These are phyloP conservation scores for Macrostomum cliftonense DNA, from an alignment of 2,888 invertebrate genomes.

Conservation along the genomic window DNA sequence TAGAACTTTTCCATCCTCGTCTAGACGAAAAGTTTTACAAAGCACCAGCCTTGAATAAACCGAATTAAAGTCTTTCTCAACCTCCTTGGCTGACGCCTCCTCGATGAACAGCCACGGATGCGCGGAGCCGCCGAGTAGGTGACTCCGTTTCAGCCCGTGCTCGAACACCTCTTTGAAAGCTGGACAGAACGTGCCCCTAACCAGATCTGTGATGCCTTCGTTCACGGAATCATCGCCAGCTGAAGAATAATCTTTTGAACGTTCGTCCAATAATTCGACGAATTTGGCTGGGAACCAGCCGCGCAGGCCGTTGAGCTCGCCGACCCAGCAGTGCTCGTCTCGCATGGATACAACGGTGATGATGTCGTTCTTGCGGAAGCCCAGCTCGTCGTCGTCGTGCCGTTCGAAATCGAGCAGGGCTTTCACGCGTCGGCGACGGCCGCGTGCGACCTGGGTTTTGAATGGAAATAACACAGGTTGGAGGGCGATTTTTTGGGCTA, in stretches of 20 bases:
- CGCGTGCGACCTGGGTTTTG: constrained; percentile 28
- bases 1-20: constrained; percentile 94
- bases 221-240: constrained; percentile 86
- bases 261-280: constrained; percentile 80
- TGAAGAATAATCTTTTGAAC: constrained; percentile 50
- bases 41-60: constrained; percentile 86
- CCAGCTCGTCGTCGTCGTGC: constrained; percentile 89
- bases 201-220: constrained; percentile 84
- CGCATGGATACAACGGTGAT: constrained; percentile 88
- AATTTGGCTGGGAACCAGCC: constrained; percentile 94
- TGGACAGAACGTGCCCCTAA: constrained; percentile 69
- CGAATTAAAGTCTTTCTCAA: constrained; percentile 89
- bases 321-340: constrained; percentile 96
- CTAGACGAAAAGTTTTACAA: constrained; percentile 69
- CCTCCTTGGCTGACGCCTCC: constrained; percentile 83
- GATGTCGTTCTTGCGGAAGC: constrained; percentile 91
- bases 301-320: constrained; percentile 71
- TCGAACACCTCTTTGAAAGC: constrained; percentile 77
- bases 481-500: no score
- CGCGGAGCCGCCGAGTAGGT: constrained; percentile 68
- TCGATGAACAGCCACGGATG: constrained; percentile 98
- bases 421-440: constrained; percentile 72
- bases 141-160: constrained; percentile 78
- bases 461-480: no score
- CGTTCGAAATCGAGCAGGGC: constrained; percentile 89